A percentile compares a stretch with the other conserved stretches of the same genome.
These are phyloP conservation scores for Drosophila suboccidentalis DNA, from an alignment of 2,888 invertebrate species.

Conservation along the genomic window DNA sequence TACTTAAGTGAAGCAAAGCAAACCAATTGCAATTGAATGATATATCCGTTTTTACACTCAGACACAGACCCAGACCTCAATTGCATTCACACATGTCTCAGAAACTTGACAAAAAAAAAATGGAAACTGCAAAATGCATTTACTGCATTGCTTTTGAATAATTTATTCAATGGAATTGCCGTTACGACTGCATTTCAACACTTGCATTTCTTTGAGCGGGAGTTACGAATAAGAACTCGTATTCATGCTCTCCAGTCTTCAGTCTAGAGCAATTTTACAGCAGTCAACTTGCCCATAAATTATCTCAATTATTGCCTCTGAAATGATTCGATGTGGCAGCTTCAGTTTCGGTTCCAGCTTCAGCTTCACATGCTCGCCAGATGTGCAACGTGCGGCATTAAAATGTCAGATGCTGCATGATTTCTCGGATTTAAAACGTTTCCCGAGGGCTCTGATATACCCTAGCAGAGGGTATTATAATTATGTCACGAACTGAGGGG, in stretches of 20 bases:
- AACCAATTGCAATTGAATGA: constrained; percentile 22
- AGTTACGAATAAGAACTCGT: constrained; percentile 2
- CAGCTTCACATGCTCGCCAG: constrained; percentile 44
- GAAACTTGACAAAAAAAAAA: constrained; percentile 19
- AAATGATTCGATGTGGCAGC: constrained; percentile 22
- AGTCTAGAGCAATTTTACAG: constrained; percentile 18
- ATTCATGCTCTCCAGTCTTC: not conserved
- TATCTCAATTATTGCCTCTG: constrained; percentile 31
- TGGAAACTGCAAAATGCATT: constrained; percentile 3
- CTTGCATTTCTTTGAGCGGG: constrained; percentile 25
- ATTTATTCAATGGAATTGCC: constrained; percentile 42
- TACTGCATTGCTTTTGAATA: constrained; percentile 29
- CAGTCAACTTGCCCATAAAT: constrained; percentile 41
- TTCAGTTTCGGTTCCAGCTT: not conserved
- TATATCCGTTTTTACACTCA: constrained; percentile 16
- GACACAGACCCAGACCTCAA: constrained; percentile 5
- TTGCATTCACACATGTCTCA: constrained; percentile 27
- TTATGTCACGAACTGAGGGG: not conserved
- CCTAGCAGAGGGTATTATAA: constrained; percentile 5
- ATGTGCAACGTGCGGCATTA: constrained; percentile 41
- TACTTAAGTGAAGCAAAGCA: constrained; percentile 35
- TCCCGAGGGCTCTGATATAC: constrained; percentile 24
- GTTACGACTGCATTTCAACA: constrained; percentile 3
- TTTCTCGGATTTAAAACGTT: constrained; percentile 27
- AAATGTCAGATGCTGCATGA: constrained; percentile 36